phyloP scores from a whole-genome alignment of 2,797 vertebrate species.

The Phylloscopus collybita region DNA sequence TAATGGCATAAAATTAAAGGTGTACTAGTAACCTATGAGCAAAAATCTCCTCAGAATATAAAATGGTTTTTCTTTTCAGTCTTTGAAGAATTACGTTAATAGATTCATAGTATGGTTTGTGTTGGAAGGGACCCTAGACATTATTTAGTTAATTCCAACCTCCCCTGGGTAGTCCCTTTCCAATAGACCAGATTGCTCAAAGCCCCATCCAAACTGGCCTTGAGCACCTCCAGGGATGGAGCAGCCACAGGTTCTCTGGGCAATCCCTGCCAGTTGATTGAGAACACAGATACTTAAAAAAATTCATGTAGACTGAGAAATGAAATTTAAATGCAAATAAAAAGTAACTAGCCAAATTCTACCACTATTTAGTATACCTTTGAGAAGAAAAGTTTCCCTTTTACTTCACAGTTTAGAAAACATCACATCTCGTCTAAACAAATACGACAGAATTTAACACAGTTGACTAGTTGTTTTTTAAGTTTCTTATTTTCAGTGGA shows the following conservation, averaged over 20 bases:
- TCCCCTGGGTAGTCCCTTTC: background rate
- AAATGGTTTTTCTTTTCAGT: background rate
- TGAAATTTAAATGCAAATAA: background rate
- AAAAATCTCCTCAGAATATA: background rate
- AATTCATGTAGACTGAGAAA: background rate
- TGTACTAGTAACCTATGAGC: background rate
- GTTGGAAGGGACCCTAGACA: background rate
- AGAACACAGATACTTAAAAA: background rate
- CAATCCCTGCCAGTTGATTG: background rate
- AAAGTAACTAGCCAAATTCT: background rate
- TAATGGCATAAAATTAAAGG: background rate
- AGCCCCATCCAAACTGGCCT: background rate
- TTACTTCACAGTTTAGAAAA: background rate
- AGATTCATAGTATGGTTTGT: too few relatives aligned
- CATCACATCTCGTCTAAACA: background rate
- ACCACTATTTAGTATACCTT: background rate
- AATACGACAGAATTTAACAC: background rate
- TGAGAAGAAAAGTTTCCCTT: background rate
- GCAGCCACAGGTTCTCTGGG: background rate
- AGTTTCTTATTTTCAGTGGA: background rate
- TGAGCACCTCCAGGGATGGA: background rate
- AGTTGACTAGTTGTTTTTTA: background rate
- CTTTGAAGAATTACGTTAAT: background rate
- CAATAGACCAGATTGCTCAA: background rate
- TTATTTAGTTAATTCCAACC: background rate